A percentile compares a stretch with the other conserved stretches of the same genome.
phyloP scores from a whole-genome alignment of 92 coral and sea anemone genomes.

The Isaurus tuberculatus region DNA sequence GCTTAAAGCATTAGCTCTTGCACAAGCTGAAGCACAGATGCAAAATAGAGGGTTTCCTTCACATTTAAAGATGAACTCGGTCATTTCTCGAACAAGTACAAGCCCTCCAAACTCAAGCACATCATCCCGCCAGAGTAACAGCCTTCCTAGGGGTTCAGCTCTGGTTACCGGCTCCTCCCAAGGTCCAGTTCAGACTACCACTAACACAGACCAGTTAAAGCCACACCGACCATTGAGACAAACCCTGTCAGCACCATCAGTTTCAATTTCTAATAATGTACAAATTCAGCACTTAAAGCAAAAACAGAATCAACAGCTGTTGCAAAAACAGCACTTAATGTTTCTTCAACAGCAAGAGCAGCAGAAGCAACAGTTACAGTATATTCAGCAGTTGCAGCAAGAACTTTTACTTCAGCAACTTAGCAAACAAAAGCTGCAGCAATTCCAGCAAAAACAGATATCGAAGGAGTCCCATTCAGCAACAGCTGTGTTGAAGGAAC shows the following conservation, averaged over 20 bases:
- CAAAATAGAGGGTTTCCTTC: slow-evolving; percentile 63
- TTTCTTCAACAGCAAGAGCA: slow-evolving; percentile 78
- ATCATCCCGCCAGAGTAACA: slow-evolving; percentile 62
- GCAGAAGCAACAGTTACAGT: slow-evolving; percentile 66
- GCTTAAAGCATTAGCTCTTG: slow-evolving; percentile 87
- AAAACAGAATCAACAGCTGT: slow-evolving; percentile 81
- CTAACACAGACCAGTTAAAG: slow-evolving; percentile 51
- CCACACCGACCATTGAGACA: slow-evolving; percentile 88
- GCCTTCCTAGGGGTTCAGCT: slow-evolving; percentile 72
- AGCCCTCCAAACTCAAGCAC: slow-evolving; percentile 57
- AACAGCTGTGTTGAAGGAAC: slow-evolving; percentile 77
- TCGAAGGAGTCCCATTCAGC: slow-evolving; percentile 85
- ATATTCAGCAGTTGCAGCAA: slow-evolving; percentile 86
- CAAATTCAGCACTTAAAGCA: slow-evolving; percentile 87
- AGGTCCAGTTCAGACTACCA: slow-evolving; percentile 61
- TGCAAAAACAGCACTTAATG: slow-evolving; percentile 92
- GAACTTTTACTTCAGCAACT: slow-evolving; percentile 87
- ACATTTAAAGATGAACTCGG: slow-evolving; percentile 68
- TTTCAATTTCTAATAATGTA: slow-evolving; percentile 76
- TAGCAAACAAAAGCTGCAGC: slow-evolving; percentile 80
- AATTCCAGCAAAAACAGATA: slow-evolving; percentile 75
- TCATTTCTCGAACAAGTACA: slow-evolving; percentile 58
- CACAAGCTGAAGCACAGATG: slow-evolving; percentile 90
- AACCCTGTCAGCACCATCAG: slow-evolving; percentile 92
- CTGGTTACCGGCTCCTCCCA: slow-evolving; percentile 66